Evolutionary conservation across 2,888 invertebrate species (phyloP), one percentile per base, ranked within the genome.

Genomic region (Keiferia lycopersicella): DNA sequence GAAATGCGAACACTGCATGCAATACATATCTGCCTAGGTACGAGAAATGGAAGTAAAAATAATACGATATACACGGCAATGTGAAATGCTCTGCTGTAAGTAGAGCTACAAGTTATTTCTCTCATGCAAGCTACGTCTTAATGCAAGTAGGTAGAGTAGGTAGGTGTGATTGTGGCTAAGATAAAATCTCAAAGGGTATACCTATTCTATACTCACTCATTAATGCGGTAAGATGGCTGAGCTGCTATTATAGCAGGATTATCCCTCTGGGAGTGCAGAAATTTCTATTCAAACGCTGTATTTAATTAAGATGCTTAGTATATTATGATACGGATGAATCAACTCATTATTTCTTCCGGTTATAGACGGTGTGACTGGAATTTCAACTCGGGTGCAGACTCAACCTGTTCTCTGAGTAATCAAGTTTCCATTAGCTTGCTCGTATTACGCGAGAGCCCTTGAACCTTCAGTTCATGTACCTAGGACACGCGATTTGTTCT

Each of bases 361-460:
- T 41, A 39, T 14, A 12, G 41, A 14, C 41, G 41, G 14, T 14
- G 41, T 41, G 41, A 41, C 41, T 41, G 8, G 41, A 41, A 41
- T 14, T 41, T 41, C 41, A 41, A 41, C 3, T 41, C 41, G 14
- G 6, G 41, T n/a, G 14, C n/a, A 2, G n/a, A 41, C 41, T 1
- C 14, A 41, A 41, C 41, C 41, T 41, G 41, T 20, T 50, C 16
- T n/a, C 48, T 20, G 20, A 12, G 12, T 20, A 51, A 51, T 51
- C 51, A 51, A 12, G 18, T 22, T 51, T 51, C 51, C 51, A 51
- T 51, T 51, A 11, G 41, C 48, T 20, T 22, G 16, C 20, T 51
- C 51, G 51, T 20, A 51, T 51, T 51, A 51, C 51, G 18, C 4
- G 18, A 10, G 22, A 22, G 51, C 51, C 51, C 51, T 51, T 51